phyloP scores from a whole-genome alignment of 2,113 vertebrate species.

The Prochilodus magdalenae region DNA sequence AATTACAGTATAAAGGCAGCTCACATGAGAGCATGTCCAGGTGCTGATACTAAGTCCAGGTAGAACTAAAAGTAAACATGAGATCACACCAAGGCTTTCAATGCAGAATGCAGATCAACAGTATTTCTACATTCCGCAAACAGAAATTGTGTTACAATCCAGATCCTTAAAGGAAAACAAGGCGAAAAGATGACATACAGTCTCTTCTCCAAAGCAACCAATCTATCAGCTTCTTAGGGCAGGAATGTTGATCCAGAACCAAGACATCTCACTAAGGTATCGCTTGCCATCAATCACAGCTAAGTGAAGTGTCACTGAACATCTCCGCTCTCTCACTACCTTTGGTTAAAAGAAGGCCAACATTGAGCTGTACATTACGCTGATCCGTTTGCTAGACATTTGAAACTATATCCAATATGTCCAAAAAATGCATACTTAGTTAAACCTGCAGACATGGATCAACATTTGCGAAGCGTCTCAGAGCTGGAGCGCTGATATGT shows the following conservation, averaged over 20 bases:
- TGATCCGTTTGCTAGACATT: background rate
- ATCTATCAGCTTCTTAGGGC: background rate
- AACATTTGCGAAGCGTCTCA: no score
- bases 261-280: background rate
- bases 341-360: background rate
- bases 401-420: background rate
- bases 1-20: no score
- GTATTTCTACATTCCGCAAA: background rate
- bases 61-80: no score
- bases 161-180: background rate
- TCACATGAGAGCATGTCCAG: no score
- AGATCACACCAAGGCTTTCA: no score
- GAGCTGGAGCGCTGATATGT: no score
- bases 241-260: slow-evolving; percentile 17
- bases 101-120: background rate
- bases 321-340: background rate
- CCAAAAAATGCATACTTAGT: background rate
- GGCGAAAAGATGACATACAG: background rate
- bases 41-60: no score
- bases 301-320: background rate
- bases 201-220: background rate
- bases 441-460: background rate
- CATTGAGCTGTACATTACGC: background rate
- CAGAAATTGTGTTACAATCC: background rate
- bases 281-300: no score